phyloP scores from a whole-genome alignment of 2,888 invertebrate species.

The Brachyptera risi region DNA sequence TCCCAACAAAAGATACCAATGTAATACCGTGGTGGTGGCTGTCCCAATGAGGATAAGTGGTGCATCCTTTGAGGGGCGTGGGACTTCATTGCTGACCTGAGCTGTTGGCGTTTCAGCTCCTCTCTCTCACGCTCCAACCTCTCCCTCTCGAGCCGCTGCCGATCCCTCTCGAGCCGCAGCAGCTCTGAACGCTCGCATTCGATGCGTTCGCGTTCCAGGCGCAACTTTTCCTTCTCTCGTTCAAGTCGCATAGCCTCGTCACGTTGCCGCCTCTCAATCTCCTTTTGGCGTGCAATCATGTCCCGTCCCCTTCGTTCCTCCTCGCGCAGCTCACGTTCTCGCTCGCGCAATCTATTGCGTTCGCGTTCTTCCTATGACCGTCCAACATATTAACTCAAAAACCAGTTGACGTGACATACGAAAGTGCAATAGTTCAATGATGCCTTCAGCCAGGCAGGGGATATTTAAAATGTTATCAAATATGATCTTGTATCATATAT shows the following conservation, averaged over 20 bases:
- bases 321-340: slow-evolving; percentile 72
- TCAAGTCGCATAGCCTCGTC: slow-evolving; percentile 80
- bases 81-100: slow-evolving; percentile 51
- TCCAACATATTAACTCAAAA: too few species aligned
- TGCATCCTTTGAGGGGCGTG: too few species aligned
- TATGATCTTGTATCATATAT: too few species aligned
- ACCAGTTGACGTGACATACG: too few species aligned
- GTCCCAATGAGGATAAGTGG: too few species aligned
- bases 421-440: too few species aligned
- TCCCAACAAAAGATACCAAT: too few species aligned
- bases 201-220: slow-evolving; percentile 79
- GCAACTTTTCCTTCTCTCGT: slow-evolving; percentile 74
- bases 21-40: too few species aligned
- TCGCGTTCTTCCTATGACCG: slow-evolving; percentile 70
- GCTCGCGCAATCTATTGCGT: slow-evolving; percentile 67
- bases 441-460: too few species aligned
- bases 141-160: slow-evolving; percentile 65
- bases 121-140: slow-evolving; percentile 62
- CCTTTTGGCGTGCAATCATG: slow-evolving; percentile 71
- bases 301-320: slow-evolving; percentile 76
- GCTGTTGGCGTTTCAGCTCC: slow-evolving; percentile 76
- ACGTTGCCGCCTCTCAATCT: slow-evolving; percentile 76
- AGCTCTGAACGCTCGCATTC: slow-evolving; percentile 86
- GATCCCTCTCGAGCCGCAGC: slow-evolving; percentile 75
- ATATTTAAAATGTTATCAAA: too few species aligned